These are phyloP conservation scores for Hyposoter didymator DNA, from an alignment of 2,888 invertebrate species.

Conservation along the genomic window DNA sequence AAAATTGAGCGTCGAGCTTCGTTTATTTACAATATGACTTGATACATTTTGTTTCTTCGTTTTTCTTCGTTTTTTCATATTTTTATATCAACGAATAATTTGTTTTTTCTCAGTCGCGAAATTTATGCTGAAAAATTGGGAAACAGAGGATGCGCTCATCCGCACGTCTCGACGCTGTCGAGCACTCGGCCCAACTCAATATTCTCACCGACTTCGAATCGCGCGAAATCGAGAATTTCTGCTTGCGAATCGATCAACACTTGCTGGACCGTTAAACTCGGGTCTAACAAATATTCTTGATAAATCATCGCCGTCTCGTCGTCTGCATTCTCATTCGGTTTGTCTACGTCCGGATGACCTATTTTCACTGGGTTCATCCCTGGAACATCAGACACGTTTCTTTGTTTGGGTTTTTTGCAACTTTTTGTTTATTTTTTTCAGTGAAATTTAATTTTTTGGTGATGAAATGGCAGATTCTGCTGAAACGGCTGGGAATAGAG, in stretches of 20 bases:
- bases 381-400: conserved; percentile 67
- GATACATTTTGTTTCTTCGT: conserved; percentile 31
- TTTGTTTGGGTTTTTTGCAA: background rate
- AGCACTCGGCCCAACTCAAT: conserved; percentile 84
- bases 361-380: conserved; percentile 92
- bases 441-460: background rate
- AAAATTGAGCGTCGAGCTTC: conserved; percentile 49
- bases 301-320: conserved; percentile 92
- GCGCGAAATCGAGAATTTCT: conserved; percentile 91
- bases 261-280: conserved; percentile 90
- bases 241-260: conserved; percentile 88
- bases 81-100: background rate
- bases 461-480: background rate
- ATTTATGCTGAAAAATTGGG: background rate
- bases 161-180: conserved; percentile 88
- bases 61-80: conserved; percentile 1
- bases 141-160: conserved; percentile 82
- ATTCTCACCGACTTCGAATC: conserved; percentile 94
- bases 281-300: conserved; percentile 95
- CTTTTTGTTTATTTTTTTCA: background rate
- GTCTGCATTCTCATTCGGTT: conserved; percentile 88
- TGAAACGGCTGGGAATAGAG: background rate
- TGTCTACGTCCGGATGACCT: conserved; percentile 87
- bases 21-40: conserved; percentile 53
- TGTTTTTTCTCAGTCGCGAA: background rate